phyloP scores from a whole-genome alignment of 1,140 invertebrate species.

The Drosophila dunni region DNA sequence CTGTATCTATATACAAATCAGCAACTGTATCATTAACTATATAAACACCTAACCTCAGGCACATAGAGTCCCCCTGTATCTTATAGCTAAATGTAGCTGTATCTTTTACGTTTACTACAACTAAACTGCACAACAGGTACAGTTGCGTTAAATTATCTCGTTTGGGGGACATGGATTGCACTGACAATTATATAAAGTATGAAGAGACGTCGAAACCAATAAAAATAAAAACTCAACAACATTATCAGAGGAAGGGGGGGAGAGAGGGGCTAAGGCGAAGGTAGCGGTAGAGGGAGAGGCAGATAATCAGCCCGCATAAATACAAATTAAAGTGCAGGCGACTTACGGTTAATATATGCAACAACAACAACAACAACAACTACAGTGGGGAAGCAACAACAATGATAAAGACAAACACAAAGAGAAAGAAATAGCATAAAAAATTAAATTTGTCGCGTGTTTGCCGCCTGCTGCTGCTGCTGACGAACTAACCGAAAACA shows the following conservation, averaged over 20 bases:
- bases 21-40: background rate
- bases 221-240: constrained; percentile 71
- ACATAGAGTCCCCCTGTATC: too few species aligned
- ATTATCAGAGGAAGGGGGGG: constrained; percentile 52
- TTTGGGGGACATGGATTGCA: constrained; percentile 23
- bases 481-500: constrained; percentile 44
- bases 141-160: constrained; percentile 57
- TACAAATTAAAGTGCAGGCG: constrained; percentile 80
- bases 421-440: constrained; percentile 75
- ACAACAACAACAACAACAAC: constrained; percentile 52
- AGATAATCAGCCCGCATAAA: constrained; percentile 81
- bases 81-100: background rate
- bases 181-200: constrained; percentile 31
- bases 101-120: background rate
- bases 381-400: constrained; percentile 33
- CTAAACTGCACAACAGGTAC: constrained; percentile 43
- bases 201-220: constrained; percentile 68
- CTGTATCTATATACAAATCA: too few species aligned
- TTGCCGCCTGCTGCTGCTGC: constrained; percentile 58
- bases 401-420: constrained; percentile 59
- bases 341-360: constrained; percentile 82
- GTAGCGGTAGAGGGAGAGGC: constrained; percentile 3
- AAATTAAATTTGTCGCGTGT: constrained; percentile 82
- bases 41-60: too few species aligned
- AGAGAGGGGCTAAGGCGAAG: constrained; percentile 25